Percentiles rank a stretch among this genome's conserved stretches.
These are phyloP conservation scores for Labroides dimidiatus DNA, from an alignment of 2,797 vertebrate genomes.

Conservation along the genomic window DNA sequence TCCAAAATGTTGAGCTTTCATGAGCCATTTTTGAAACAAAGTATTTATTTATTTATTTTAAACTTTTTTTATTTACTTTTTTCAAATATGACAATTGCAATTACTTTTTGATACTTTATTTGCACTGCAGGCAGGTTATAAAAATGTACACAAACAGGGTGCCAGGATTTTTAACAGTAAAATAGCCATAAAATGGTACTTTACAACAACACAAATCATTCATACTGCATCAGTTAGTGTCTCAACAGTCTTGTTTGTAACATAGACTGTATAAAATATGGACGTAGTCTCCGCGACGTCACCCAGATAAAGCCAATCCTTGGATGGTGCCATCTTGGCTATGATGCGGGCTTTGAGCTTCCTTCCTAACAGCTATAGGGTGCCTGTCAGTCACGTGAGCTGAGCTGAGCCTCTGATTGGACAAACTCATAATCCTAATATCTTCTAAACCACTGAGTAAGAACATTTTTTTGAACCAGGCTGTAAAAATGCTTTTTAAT, in stretches of 20 bases:
- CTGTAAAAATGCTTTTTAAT: too few species aligned
- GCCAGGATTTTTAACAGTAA: slow-evolving; percentile 2
- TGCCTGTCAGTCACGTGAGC: too few species aligned
- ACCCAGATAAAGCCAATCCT: too few species aligned
- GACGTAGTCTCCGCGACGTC: too few species aligned
- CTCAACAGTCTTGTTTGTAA: not conserved
- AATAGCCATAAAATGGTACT: slow-evolving; percentile 3
- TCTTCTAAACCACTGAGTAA: too few species aligned
- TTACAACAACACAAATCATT: slow-evolving; percentile 5
- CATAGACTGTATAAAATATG: too few species aligned
- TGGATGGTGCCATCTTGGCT: too few species aligned
- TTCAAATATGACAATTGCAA: not conserved
- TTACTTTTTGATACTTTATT: not conserved
- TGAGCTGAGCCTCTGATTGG: too few species aligned
- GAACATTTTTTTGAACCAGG: too few species aligned
- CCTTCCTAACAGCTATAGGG: too few species aligned
- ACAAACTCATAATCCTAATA: too few species aligned
- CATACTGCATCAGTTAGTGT: slow-evolving; percentile 6
- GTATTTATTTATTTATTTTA: not conserved
- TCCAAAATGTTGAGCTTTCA: slow-evolving; percentile 19
- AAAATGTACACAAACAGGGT: not conserved
- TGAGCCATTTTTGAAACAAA: slow-evolving; percentile 28
- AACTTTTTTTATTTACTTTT: slow-evolving; percentile 8
- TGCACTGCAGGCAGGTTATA: slow-evolving; percentile 1
- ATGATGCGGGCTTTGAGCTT: too few species aligned